Percentiles rank a stretch among this genome's conserved stretches.
Conservation (phyloP, 2,113 vertebrate species). For the Telmatochromis sp. region DNA sequence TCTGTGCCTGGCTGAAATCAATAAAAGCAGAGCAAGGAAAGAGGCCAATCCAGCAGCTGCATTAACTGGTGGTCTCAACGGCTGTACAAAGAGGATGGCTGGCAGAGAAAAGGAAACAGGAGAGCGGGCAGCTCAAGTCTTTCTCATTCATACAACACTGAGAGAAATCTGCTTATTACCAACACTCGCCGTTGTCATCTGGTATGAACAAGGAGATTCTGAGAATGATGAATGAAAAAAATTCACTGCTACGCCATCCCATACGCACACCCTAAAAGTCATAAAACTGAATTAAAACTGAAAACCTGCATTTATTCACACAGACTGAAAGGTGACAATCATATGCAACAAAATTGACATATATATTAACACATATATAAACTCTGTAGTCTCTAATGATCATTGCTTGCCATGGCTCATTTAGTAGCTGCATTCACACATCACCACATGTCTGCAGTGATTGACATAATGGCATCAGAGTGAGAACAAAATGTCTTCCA, state of each 20-base stretch:
- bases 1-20: constrained; percentile 76
- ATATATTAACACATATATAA: constrained; percentile 41
- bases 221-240: neutral
- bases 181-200: neutral
- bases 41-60: constrained; percentile 62
- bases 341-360: constrained; percentile 3
- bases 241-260: neutral
- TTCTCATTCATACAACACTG: constrained; percentile 9
- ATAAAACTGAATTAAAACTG: neutral
- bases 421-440: constrained; percentile 66
- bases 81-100: constrained; percentile 47
- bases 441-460: constrained; percentile 60
- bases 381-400: constrained; percentile 50
- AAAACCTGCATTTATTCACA: neutral
- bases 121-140: neutral
- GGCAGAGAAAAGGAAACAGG: constrained; percentile 28
- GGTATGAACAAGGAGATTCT: neutral
- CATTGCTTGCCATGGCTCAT: constrained; percentile 54
- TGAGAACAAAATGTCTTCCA: constrained; percentile 73
- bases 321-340: constrained; percentile 10
- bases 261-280: neutral
- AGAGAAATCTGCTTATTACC: neutral
- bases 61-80: constrained; percentile 64
- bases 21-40: constrained; percentile 71
- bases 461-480: constrained; percentile 69